Evolutionary conservation across 2,797 vertebrate species (phyloP).

Genomic region (Chanos chanos): DNA sequence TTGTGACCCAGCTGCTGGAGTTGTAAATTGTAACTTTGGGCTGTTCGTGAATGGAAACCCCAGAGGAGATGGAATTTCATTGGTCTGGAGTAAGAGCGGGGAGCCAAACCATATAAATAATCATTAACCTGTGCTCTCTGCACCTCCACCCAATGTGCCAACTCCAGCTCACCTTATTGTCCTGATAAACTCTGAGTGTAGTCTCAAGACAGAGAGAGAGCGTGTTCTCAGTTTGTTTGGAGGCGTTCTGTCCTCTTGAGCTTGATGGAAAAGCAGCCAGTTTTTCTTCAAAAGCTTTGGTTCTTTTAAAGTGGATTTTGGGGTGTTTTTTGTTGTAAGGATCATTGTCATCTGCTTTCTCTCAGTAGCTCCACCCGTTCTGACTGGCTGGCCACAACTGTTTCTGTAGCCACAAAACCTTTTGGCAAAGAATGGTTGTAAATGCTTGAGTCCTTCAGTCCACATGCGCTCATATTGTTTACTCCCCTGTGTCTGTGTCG

Average conservation of each 20-base stretch:
- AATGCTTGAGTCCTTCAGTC: too few species aligned
- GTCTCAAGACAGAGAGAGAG: background rate
- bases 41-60: background rate
- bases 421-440: too few species aligned
- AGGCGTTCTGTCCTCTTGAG: background rate
- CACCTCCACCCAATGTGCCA: conserved; percentile 3
- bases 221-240: background rate
- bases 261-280: background rate
- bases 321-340: too few species aligned
- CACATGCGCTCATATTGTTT: too few species aligned
- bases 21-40: too few species aligned
- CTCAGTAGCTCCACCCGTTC: too few species aligned
- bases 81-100: background rate
- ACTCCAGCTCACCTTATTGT: background rate
- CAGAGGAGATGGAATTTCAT: too few species aligned
- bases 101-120: conserved; percentile 7
- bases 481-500: background rate
- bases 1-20: too few species aligned
- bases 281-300: background rate
- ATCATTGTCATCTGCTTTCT: too few species aligned
- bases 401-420: too few species aligned
- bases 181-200: conserved; percentile 4
- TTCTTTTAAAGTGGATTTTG: too few species aligned
- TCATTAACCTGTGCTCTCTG: conserved; percentile 17
- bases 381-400: too few species aligned